Base-by-base conservation (phyloP, 2,888 invertebrate genomes). In the Cephonodes hylas region DNA sequence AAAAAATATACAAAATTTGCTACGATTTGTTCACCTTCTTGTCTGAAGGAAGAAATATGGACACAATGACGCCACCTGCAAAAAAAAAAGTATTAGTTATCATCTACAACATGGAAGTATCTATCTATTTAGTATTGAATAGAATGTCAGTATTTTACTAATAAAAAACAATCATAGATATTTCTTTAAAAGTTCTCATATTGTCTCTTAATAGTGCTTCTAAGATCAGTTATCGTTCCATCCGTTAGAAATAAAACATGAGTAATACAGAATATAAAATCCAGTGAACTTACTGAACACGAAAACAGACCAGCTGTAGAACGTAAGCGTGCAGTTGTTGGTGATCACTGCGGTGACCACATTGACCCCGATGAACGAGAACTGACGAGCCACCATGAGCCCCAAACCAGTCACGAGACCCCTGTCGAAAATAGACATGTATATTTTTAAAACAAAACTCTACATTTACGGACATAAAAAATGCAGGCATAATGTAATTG, bases 351-450 rank as follows among this genome's bases (percentile, higher is more conserved):
- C 65, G 0, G 86, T 88, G 4, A 89, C 72, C 8, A 82, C 45
- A 63, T 86, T 88, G 20, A 86, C 79, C 0, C 84, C 83, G 0
- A 64, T 65, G 22, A 88, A 72, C 0, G 88, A 79, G 0, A 72
- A 64, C n/a, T 84, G 7, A 0, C 88, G 71, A 0, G 79, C 84
- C 3, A 79, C 68, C 87, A 88, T 87, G 77, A 86, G 73, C 13
- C 77, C 79, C 5, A 89, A 64, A 31, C 85, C 83, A 0, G 83
- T 83, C 7, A 77, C 83, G 48, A 86, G 65, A 0, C 83, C 88
- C 60, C 89, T 89, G 77, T 0, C 58, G 66, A 58, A 23, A 56
- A 8, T 60, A n/a, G n/a, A n/a, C n/a, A n/a, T n/a, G n/a, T n/a
- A n/a, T n/a, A n/a, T n/a, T n/a, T n/a, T n/a, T n/a, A n/a, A n/a